phyloP scores from a whole-genome alignment of 2,888 invertebrate genomes.

The Himalopsyche tibetana region DNA sequence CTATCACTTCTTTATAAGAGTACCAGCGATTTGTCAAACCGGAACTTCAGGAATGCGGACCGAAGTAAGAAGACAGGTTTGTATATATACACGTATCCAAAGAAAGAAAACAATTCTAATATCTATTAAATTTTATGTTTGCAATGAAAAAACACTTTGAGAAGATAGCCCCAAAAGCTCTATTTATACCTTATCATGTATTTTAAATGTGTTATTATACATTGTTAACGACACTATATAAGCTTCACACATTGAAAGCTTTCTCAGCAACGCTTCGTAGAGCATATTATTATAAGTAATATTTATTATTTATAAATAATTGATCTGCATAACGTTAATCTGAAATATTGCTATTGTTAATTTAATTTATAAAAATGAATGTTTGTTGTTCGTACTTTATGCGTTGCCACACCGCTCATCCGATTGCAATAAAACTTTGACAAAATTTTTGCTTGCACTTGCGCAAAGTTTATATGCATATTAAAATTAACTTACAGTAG shows the following conservation, averaged over 20 bases:
- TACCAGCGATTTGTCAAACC: conserved; percentile 65
- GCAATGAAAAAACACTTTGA: conserved; percentile 56
- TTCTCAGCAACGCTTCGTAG: not conserved
- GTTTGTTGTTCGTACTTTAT: too few species aligned
- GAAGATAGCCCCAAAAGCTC: conserved; percentile 34
- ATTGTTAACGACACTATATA: conserved; percentile 19
- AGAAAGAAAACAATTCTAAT: conserved; percentile 60
- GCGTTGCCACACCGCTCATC: too few species aligned
- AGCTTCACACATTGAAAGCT: not conserved
- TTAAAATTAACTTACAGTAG: too few species aligned
- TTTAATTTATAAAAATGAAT: too few species aligned
- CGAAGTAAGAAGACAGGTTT: conserved; percentile 64
- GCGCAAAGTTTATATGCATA: too few species aligned
- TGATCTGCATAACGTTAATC: too few species aligned
- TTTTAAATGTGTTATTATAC: conserved; percentile 32
- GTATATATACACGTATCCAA: conserved; percentile 50
- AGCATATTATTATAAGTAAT: not conserved
- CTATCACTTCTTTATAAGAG: conserved; percentile 65
- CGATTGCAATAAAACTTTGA: too few species aligned
- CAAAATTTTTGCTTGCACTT: too few species aligned
- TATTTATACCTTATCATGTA: conserved; percentile 22
- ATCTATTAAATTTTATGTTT: conserved; percentile 65
- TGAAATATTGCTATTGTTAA: too few species aligned
- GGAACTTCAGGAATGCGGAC: conserved; percentile 65
- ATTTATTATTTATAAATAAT: not conserved